Conservation (phyloP, 2,888 invertebrate species). For the Linnaemya tessellans region DNA sequence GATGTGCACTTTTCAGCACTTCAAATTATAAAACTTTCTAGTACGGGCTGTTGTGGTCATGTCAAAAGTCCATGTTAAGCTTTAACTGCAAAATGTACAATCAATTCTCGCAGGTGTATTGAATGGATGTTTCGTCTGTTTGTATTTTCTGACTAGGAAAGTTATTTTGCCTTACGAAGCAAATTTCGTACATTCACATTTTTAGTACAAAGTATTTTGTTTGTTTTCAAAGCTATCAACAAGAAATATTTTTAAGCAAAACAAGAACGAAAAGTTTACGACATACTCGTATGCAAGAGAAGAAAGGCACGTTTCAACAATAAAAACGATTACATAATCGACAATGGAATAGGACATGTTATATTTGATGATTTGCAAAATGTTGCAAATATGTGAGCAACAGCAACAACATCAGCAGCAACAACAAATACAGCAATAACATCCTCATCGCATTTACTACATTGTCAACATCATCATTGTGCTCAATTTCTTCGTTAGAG, state of each 20-base stretch:
- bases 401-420: conserved; percentile 22
- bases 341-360: conserved; percentile 60
- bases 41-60: conserved; percentile 12
- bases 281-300: not conserved
- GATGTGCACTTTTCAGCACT: conserved; percentile 6
- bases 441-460: not conserved
- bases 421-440: not conserved
- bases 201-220: not conserved
- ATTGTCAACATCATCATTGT: not conserved
- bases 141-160: not conserved
- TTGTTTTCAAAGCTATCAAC: not conserved
- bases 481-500: conserved; percentile 14
- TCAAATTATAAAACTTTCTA: not conserved
- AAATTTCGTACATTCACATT: conserved; percentile 14
- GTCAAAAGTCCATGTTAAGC: not conserved
- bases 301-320: conserved; percentile 58
- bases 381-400: conserved; percentile 60
- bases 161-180: conserved; percentile 42
- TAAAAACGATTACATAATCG: conserved; percentile 64
- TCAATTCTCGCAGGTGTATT: conserved; percentile 38
- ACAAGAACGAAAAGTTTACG: not conserved
- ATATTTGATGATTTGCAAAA: conserved; percentile 70
- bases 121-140: not conserved
- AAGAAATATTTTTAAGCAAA: not conserved
- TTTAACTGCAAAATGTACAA: not conserved